A percentile compares a stretch with the other conserved stretches of the same genome.
Evolutionary conservation across 2,113 vertebrate species (phyloP).

Genomic region (Dunckerocampus dactyliophorus): DNA sequence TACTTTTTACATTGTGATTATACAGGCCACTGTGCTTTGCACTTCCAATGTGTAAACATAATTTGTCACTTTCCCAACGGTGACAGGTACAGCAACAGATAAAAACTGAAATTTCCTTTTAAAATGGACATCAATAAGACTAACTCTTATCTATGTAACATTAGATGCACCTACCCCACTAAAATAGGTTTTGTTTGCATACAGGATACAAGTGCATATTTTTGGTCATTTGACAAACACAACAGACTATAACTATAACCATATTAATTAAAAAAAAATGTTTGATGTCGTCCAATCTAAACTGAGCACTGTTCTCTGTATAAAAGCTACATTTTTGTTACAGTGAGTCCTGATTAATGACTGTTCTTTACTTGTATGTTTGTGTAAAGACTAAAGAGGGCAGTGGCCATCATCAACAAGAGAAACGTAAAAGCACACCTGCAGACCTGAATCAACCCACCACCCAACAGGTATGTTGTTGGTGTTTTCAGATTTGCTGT

Average conservation of each 20-base stretch:
- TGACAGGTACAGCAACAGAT: background rate
- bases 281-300: too few species aligned
- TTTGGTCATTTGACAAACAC: too few species aligned
- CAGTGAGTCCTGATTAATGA: background rate
- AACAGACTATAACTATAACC: too few species aligned
- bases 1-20: constrained; percentile 1
- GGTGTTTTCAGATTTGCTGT: background rate
- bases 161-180: too few species aligned
- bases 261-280: too few species aligned
- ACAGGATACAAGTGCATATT: too few species aligned
- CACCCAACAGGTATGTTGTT: constrained; percentile 36
- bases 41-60: background rate
- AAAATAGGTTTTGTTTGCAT: too few species aligned
- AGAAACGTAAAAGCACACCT: constrained; percentile 45
- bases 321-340: background rate
- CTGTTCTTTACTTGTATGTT: constrained; percentile 25
- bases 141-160: background rate
- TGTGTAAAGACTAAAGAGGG: constrained; percentile 51
- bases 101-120: background rate
- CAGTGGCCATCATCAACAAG: constrained; percentile 34
- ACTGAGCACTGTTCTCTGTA: too few species aligned
- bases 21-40: background rate
- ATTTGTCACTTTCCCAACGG: background rate
- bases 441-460: constrained; percentile 12
- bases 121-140: background rate